Evolutionary conservation across 2,888 invertebrate genomes (phyloP).

Genomic region (Eurytoma adleriae): DNA sequence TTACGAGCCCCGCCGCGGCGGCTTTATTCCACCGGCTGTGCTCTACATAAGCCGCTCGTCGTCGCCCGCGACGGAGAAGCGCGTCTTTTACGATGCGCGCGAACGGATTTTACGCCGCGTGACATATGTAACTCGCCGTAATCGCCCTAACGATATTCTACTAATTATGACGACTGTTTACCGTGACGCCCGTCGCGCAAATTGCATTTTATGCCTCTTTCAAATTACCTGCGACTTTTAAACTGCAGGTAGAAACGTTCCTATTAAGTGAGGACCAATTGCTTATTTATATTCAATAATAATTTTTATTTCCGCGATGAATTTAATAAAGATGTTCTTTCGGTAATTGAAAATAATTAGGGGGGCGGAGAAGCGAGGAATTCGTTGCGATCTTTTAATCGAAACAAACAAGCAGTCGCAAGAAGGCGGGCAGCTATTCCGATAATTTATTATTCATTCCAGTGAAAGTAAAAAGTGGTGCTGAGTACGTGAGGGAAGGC

Average conservation of each 20-base stretch:
- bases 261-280: no score
- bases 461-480: slow-evolving; percentile 36
- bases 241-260: neutral
- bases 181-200: neutral
- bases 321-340: slow-evolving; percentile 1
- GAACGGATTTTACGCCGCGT: slow-evolving; percentile 28
- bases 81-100: slow-evolving; percentile 37
- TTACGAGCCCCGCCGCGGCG: slow-evolving; percentile 64
- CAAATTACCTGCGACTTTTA: no score
- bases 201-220: no score
- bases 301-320: no score
- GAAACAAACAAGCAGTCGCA: slow-evolving; percentile 10
- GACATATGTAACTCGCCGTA: slow-evolving; percentile 19
- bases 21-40: slow-evolving; percentile 18
- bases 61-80: neutral
- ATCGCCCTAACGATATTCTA: slow-evolving; percentile 32
- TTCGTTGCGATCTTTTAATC: slow-evolving; percentile 43
- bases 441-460: slow-evolving; percentile 33
- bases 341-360: no score
- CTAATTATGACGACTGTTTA: slow-evolving; percentile 22
- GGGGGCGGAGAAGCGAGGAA: no score
- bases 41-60: slow-evolving; percentile 51
- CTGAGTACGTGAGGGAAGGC: no score
- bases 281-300: no score
- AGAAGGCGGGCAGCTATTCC: no score